Base-by-base conservation (phyloP, 2,797 vertebrate genomes). In the Pampus argenteus region DNA sequence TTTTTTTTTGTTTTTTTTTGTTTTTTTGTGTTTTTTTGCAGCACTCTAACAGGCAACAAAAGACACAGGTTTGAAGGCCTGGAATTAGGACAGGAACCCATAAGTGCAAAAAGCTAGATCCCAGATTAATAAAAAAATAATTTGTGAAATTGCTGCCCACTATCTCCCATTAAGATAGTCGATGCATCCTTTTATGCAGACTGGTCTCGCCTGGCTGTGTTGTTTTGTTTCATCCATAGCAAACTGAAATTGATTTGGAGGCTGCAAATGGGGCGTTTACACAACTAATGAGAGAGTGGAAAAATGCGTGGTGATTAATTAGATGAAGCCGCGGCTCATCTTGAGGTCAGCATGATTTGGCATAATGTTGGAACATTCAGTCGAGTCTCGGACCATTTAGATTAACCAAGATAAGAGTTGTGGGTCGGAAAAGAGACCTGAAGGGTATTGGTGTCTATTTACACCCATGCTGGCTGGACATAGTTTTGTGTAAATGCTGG, bases 261-360 rank as follows among this genome's bases (percentile, higher is more conserved):
- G 22, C 65, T 40, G 20, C 66, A 81, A 73, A 59, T 22, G 22
- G 26, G 9, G 5, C 42, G 18, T 66, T 74, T 22, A 45, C 51
- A 9, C 47, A 62, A 68, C 45, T 66, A 74, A 54, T 70, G 22
- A 56, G 76, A 22, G 49, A 52, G n/a, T 13, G 55, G 56, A 69
- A 74, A 54, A 65, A 62, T 8, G 36, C 62, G 58, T 47, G 11
- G 61, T 65, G 7, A 11, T 72, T 74, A 75, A 86, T 81, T 60
- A 74, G 71, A 76, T 17, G 40, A 9, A 78, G 15, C 49, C 34
- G 2, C 47, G 31, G 55, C 36, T 79, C 50, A 34, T 76, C 51
- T 42, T 28, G 13, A 58, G 76, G 65, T 52, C 81, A 76, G 59
- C 54, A 20, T 81, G 76, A 83, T 68, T 66, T 29, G 44, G 61